Conservation (phyloP, 2,888 invertebrate genomes). For the Oegoconia quadripuncta region DNA sequence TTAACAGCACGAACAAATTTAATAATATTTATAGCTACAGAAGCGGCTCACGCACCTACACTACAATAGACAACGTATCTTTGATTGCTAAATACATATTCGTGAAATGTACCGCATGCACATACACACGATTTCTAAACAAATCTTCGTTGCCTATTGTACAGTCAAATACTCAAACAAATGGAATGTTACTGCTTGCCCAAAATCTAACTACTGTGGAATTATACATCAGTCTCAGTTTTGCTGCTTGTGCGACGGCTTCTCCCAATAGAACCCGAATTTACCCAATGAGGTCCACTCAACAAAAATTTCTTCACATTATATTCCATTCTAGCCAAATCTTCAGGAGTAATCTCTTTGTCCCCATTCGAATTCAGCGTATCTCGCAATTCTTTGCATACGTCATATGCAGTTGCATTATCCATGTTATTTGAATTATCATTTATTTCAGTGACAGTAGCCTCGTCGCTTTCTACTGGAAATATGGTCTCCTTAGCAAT, state of each 20-base stretch:
- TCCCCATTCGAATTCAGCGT: constrained; percentile 51
- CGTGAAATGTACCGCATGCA: too few relatives aligned
- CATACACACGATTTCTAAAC: too few relatives aligned
- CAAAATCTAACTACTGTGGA: constrained; percentile 41
- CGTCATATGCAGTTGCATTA: constrained; percentile 39
- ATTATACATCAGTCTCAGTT: constrained; percentile 78
- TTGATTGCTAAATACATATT: too few relatives aligned
- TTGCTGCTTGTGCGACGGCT: constrained; percentile 75
- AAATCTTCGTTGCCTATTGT: too few relatives aligned
- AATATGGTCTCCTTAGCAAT: constrained; percentile 66
- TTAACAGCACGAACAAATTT: neutral
- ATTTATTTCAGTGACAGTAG: constrained; percentile 54
- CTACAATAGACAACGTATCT: too few relatives aligned
- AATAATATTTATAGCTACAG: neutral
- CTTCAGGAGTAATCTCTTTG: constrained; percentile 72
- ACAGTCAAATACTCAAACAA: neutral
- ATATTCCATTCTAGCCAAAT: constrained; percentile 86
- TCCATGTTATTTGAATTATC: constrained; percentile 46
- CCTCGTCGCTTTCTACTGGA: constrained; percentile 62
- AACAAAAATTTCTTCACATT: constrained; percentile 87
- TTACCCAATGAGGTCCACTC: constrained; percentile 74
- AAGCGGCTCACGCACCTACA: too few relatives aligned
- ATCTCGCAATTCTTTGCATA: constrained; percentile 44
- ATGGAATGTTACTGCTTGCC: constrained; percentile 35
- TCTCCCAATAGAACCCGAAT: constrained; percentile 43